These are phyloP conservation scores for Arenicola marina DNA, from an alignment of 2,888 invertebrate species.

Conservation along the genomic window DNA sequence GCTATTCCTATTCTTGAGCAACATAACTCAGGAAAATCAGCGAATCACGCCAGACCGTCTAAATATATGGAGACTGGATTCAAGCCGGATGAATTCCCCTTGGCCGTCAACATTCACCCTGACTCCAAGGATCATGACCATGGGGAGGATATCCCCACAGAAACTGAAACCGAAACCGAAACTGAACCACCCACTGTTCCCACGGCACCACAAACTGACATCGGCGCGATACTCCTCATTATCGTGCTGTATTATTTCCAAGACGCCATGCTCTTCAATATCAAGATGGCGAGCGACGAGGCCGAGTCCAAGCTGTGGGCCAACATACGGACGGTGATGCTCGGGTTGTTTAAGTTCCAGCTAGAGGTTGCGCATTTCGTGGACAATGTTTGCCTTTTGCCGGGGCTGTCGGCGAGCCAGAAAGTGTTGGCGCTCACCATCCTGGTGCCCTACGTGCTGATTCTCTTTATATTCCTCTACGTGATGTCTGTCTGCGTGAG, in stretches of 20 bases:
- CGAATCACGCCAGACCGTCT: not conserved
- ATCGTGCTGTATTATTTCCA: conserved; percentile 35
- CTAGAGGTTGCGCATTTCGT: conserved; percentile 29
- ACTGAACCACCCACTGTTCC: not conserved
- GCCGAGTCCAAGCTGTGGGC: conserved; percentile 13
- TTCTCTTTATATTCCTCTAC: conserved; percentile 25
- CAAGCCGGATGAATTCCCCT: not conserved
- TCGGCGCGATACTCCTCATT: conserved; percentile 27
- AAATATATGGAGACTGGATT: not conserved
- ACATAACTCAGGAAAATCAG: no score
- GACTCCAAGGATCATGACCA: not conserved
- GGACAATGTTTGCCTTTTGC: conserved; percentile 28
- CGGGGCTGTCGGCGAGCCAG: conserved; percentile 17
- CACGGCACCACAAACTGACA: conserved; percentile 13
- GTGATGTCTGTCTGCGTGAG: conserved; percentile 3
- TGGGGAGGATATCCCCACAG: not conserved
- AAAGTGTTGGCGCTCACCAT: conserved; percentile 26
- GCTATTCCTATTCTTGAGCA: not conserved
- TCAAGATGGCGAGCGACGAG: conserved; percentile 16
- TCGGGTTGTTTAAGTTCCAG: conserved; percentile 31
- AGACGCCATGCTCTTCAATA: conserved; percentile 28
- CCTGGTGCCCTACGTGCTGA: conserved; percentile 27
- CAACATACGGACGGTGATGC: conserved; percentile 18
- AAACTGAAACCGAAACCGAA: not conserved
- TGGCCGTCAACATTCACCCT: not conserved